Evolutionary conservation across 1,140 invertebrate genomes (phyloP).

Genomic region (Plutomurus gul): DNA sequence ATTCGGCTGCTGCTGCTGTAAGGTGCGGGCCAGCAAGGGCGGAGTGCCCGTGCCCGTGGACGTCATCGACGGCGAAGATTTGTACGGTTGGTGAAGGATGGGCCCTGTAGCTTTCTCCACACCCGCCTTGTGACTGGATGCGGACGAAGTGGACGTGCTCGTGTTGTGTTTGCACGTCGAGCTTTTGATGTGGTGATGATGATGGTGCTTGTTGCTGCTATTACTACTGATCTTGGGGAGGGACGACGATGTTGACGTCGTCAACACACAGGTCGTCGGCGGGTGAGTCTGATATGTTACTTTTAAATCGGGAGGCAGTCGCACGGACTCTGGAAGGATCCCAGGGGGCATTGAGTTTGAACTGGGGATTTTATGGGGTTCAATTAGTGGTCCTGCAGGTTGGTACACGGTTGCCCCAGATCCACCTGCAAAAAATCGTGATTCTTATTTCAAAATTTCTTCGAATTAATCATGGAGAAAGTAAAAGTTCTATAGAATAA

Average conservation of each 20-base stretch:
- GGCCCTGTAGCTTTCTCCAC: not conserved
- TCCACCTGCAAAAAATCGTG: not conserved
- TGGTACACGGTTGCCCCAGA: conserved; percentile 48
- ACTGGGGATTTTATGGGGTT: conserved; percentile 48
- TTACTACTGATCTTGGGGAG: conserved; percentile 12
- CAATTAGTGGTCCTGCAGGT: conserved; percentile 52
- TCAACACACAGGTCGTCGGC: conserved; percentile 14
- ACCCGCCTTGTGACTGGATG: not conserved
- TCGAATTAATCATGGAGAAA: no score
- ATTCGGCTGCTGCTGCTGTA: not conserved
- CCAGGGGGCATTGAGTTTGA: conserved; percentile 32
- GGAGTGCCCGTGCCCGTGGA: not conserved
- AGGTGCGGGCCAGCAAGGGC: not conserved
- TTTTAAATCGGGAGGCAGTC: conserved; percentile 51
- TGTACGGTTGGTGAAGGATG: conserved; percentile 52
- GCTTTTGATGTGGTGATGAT: not conserved
- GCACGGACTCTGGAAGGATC: conserved; percentile 48
- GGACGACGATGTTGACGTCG: conserved; percentile 1
- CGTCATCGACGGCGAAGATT: conserved; percentile 32
- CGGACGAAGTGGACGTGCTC: not conserved
- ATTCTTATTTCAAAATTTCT: not conserved
- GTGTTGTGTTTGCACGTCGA: conserved; percentile 29
- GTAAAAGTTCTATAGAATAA: no score
- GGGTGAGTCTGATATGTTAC: conserved; percentile 53
- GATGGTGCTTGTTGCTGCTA: not conserved